Conservation (phyloP, 1,140 invertebrate genomes). For the Agrypnia vestita region DNA sequence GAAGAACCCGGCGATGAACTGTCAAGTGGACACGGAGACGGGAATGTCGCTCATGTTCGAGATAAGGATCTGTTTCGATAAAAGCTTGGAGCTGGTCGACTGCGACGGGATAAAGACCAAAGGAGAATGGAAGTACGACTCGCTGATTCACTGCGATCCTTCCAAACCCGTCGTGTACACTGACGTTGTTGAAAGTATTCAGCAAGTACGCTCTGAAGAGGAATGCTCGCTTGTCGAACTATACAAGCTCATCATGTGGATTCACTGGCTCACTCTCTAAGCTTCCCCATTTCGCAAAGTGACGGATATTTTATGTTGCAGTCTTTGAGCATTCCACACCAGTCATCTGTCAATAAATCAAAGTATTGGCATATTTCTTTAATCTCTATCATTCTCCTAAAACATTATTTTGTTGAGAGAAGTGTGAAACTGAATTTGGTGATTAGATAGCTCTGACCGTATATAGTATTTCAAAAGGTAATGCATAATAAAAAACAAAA, state of each 20-base stretch:
- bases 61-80: slow-evolving; percentile 80
- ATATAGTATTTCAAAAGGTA: too few species aligned
- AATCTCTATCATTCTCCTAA: too few species aligned
- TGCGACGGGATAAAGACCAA: slow-evolving; percentile 72
- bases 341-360: too few species aligned
- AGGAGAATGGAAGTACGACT: slow-evolving; percentile 63
- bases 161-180: slow-evolving; percentile 75
- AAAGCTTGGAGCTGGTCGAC: slow-evolving; percentile 74
- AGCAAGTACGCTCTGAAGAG: slow-evolving; percentile 58
- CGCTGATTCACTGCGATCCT: slow-evolving; percentile 74
- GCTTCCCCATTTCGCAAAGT: not conserved
- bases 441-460: too few species aligned
- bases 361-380: too few species aligned
- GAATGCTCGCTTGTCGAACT: slow-evolving; percentile 69
- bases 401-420: too few species aligned
- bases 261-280: slow-evolving; percentile 74
- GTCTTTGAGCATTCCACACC: not conserved
- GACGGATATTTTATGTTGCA: not conserved
- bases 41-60: slow-evolving; percentile 76
- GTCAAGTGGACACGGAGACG: slow-evolving; percentile 74
- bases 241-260: slow-evolving; percentile 72
- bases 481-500: too few species aligned
- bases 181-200: slow-evolving; percentile 64
- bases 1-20: slow-evolving; percentile 78
- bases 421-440: too few species aligned